Base-by-base conservation (phyloP, 2,113 vertebrate species). In the Paedocypris sp. region DNA sequence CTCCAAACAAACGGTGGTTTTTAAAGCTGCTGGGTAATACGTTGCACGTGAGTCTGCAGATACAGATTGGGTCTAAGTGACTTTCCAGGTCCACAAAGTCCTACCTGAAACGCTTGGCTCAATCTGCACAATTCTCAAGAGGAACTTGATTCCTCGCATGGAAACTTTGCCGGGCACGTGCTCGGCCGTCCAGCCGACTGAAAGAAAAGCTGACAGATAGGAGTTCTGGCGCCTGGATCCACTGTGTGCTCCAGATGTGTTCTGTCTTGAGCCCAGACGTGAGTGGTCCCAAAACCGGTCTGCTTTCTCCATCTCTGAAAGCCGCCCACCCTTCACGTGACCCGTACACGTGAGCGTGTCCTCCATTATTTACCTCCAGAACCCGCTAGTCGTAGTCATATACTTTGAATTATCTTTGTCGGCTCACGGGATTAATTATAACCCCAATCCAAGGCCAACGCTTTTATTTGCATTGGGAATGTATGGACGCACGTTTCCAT, bases 211-310 rank as follows among this genome's bases (percentile, higher is more conserved):
- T 70, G 69, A 66, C 65, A 72, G 46, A 77, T 69, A 64, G 28
- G 51, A 64, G 46, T 42, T 49, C 73, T 81, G 83, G 80, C 76
- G 80, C 83, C 79, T 35, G 64, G 58, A 75, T 81, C 60, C 60
- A 70, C 61, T 67, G 57, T 71, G 36, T 32, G 67, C 72, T 77
- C 80, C 82, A 85, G 82, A 82, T 86, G 83, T 84, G 75, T 69
- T 73, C 67, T 16, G 45, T 79, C 73, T 78, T 52, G 64, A 48
- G 35, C 32, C 49, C 15, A 39, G 20, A 43, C 12, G 45, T 43
- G 48, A 46, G 43, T 58, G 6, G 26, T 43, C 54, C 54, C 25
- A 45, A 43, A 33, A 23, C 16, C 38, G 39, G 39, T 13, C 51
- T 54, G 51, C 46, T 41, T 16, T 13, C 39, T 31, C 6, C 18